Conservation (phyloP, 1,140 invertebrate genomes). For the Neotoxoptera formosana region DNA sequence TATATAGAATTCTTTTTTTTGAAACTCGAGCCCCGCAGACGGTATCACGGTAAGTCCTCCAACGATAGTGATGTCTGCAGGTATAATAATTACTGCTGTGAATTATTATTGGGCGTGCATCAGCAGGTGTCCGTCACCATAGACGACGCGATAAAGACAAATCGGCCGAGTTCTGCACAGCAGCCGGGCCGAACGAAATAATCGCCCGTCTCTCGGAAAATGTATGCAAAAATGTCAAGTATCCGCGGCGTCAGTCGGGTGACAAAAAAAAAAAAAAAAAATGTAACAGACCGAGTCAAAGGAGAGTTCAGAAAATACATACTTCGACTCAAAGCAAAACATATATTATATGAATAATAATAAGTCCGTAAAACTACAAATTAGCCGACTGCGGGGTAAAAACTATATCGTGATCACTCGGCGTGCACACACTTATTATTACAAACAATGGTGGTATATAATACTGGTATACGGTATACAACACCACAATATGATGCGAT, state of each 20-base stretch:
- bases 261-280: not conserved
- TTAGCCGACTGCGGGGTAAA: not conserved
- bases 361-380: not conserved
- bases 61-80: too few species aligned
- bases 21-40: too few species aligned
- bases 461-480: not conserved
- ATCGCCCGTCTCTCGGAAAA: not conserved
- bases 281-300: not conserved
- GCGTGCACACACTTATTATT: not conserved
- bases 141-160: not conserved
- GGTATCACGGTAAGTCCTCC: too few species aligned
- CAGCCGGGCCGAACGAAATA: not conserved
- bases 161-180: not conserved
- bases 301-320: not conserved
- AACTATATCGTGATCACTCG: not conserved
- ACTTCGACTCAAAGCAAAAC: not conserved
- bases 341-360: too few species aligned
- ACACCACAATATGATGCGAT: not conserved
- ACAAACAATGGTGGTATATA: not conserved
- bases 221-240: not conserved
- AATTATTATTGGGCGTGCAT: not conserved
- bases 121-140: not conserved
- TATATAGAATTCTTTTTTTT: too few species aligned
- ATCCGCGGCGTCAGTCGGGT: not conserved
- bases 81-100: not conserved